Conservation (phyloP, 2,888 invertebrate genomes). For the Nemotelus nigrinus region DNA sequence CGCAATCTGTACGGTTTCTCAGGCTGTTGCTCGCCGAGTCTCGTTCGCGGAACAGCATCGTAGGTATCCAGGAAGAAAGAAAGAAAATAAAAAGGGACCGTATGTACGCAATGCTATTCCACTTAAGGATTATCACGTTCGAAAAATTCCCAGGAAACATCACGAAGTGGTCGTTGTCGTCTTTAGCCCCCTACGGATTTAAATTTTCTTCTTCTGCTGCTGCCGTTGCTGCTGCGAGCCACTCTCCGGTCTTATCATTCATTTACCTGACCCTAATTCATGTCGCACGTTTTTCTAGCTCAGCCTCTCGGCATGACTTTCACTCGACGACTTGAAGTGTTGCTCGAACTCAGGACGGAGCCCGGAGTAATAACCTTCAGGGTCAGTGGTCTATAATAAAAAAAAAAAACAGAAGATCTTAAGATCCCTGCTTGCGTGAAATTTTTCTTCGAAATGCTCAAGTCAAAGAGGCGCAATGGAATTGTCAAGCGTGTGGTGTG, state of each 20-base stretch:
- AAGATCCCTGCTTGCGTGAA: no score
- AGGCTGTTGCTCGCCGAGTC: no score
- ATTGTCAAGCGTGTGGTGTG: no score
- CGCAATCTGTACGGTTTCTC: no score
- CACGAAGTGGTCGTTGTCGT: conserved; percentile 30
- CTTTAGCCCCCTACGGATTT: conserved; percentile 23
- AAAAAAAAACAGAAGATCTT: neutral
- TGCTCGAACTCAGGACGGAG: neutral
- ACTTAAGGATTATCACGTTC: conserved; percentile 37
- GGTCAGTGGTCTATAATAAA: conserved; percentile 33
- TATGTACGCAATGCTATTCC: neutral
- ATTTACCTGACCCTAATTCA: neutral
- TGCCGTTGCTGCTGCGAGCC: neutral
- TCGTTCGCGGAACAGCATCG: no score
- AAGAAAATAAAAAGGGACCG: no score
- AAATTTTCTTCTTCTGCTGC: conserved; percentile 8
- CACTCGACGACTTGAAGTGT: no score
- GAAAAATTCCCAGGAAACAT: conserved; percentile 15
- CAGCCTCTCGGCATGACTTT: no score
- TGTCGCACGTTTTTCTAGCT: neutral
- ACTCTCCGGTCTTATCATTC: neutral
- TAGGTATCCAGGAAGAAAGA: no score
- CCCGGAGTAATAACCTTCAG: conserved; percentile 14
- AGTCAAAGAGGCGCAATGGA: no score
- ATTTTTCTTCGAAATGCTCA: no score